These are phyloP conservation scores for Donacobius atricapilla DNA, from an alignment of 2,113 vertebrate species.

Conservation along the genomic window DNA sequence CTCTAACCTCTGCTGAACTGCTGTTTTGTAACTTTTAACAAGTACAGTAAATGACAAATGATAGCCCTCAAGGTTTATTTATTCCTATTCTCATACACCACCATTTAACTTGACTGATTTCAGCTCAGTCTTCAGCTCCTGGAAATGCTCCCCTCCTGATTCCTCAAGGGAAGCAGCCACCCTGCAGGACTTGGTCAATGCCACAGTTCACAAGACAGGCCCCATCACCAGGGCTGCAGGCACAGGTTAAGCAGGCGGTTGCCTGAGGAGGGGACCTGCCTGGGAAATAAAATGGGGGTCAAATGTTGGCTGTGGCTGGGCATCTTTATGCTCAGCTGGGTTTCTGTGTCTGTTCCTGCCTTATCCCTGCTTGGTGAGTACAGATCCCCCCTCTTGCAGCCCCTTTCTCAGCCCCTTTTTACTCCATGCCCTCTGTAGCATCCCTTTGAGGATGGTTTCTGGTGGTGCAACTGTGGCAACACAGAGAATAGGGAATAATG, in stretches of 20 bases:
- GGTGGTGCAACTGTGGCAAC: background rate
- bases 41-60: constrained; percentile 58
- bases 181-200: background rate
- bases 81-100: constrained; percentile 2
- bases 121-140: background rate
- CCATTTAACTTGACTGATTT: constrained; percentile 45
- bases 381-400: background rate
- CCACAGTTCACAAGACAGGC: background rate
- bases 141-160: background rate
- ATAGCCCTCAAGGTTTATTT: constrained; percentile 49
- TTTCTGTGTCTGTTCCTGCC: background rate
- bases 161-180: background rate
- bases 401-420: background rate
- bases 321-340: background rate
- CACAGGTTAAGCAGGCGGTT: background rate
- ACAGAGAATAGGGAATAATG: background rate
- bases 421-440: background rate
- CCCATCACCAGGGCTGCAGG: background rate
- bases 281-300: background rate
- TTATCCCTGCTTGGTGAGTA: background rate
- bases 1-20: constrained; percentile 40
- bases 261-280: background rate
- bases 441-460: background rate
- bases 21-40: constrained; percentile 58
- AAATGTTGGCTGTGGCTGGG: background rate